phyloP scores from a whole-genome alignment of 2,888 invertebrate species.

The Vanessa cardui region DNA sequence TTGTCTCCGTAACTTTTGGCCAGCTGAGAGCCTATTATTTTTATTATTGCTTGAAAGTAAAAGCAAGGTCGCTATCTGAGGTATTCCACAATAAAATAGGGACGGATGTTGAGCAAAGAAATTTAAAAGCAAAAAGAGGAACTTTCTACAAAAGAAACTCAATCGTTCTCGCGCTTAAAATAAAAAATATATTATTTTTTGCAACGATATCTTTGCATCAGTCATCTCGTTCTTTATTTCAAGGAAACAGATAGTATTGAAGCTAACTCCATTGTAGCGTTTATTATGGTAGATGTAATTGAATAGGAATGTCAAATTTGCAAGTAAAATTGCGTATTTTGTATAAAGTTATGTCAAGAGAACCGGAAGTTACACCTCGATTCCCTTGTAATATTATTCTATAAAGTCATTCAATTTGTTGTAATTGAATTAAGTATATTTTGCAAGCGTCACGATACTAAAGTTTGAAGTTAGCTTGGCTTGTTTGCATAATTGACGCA shows the following conservation, averaged over 20 bases:
- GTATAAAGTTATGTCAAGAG: slow-evolving; percentile 36
- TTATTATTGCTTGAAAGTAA: neutral
- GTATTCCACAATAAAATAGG: neutral
- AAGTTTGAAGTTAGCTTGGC: slow-evolving; percentile 60
- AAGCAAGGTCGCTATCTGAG: neutral
- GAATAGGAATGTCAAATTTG: slow-evolving; percentile 45
- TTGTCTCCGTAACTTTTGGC: too few species aligned
- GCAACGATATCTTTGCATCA: slow-evolving; percentile 33
- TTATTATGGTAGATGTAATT: slow-evolving; percentile 44
- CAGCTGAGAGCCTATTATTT: too few species aligned
- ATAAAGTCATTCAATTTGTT: slow-evolving; percentile 53
- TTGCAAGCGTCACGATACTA: slow-evolving; percentile 57
- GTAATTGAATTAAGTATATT: slow-evolving; percentile 58
- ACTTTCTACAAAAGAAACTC: slow-evolving; percentile 5
- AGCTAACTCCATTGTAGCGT: slow-evolving; percentile 39
- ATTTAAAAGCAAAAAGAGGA: slow-evolving; percentile 3
- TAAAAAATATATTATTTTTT: slow-evolving; percentile 26
- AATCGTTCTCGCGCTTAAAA: slow-evolving; percentile 17
- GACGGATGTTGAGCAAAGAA: slow-evolving; percentile 1
- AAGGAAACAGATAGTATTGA: slow-evolving; percentile 40
- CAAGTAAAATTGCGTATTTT: slow-evolving; percentile 47
- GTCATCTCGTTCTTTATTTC: slow-evolving; percentile 35
- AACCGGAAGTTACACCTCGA: slow-evolving; percentile 46
- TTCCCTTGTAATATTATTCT: slow-evolving; percentile 46
- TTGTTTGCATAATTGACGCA: slow-evolving; percentile 69